Conservation (phyloP, 2,113 vertebrate species). For the Trichomycterus rosablanca region DNA sequence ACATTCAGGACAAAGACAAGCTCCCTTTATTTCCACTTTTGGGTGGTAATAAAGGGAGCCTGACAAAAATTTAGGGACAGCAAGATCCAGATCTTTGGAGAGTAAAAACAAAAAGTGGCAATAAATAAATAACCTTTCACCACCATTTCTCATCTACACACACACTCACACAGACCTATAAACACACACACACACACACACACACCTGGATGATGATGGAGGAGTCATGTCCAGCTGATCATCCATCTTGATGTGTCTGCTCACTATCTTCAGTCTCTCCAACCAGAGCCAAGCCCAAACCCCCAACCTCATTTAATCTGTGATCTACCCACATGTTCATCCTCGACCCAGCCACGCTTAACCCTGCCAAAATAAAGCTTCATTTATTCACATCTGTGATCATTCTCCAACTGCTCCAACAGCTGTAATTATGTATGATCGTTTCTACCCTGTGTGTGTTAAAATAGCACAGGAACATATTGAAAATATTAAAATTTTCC, state of each 20-base stretch:
- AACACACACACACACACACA: conserved; percentile 38
- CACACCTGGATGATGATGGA: conserved; percentile 69
- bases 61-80: background rate
- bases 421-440: background rate
- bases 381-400: conserved; percentile 20
- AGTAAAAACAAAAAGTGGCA: background rate
- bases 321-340: conserved; percentile 42
- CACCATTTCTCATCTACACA: too few relatives aligned
- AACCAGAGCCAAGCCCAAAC: conserved; percentile 30
- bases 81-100: conserved; percentile 7
- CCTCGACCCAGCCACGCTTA: conserved; percentile 34
- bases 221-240: conserved; percentile 54
- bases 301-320: conserved; percentile 44
- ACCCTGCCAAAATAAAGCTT: conserved; percentile 24
- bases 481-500: too few relatives aligned
- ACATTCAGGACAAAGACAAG: too few relatives aligned
- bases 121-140: conserved; percentile 6
- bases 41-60: too few relatives aligned
- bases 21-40: too few relatives aligned
- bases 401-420: background rate
- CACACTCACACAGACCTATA: too few relatives aligned
- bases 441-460: too few relatives aligned
- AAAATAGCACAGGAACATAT: too few relatives aligned
- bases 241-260: conserved; percentile 64
- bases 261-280: conserved; percentile 51